phyloP scores from a whole-genome alignment of 2,113 vertebrate species.

The Tylochromis polylepis region DNA sequence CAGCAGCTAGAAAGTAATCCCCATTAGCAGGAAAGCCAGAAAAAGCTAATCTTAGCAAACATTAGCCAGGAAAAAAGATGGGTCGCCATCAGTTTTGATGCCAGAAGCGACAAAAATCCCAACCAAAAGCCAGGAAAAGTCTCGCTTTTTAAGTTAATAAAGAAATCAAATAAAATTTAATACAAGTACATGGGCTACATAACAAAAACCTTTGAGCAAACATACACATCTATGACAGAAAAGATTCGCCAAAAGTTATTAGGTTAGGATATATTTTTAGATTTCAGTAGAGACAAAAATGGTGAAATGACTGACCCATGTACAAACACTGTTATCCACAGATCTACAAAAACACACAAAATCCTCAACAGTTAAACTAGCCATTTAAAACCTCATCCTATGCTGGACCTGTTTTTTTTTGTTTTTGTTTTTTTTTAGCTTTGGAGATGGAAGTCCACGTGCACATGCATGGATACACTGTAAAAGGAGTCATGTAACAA shows the following conservation, averaged over 20 bases:
- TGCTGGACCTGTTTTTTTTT: conserved; percentile 7
- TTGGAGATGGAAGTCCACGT: conserved; percentile 10
- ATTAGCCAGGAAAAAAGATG: neutral
- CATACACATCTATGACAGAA: neutral
- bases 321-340: neutral
- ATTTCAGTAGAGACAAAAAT: neutral
- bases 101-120: neutral
- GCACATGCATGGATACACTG: neutral
- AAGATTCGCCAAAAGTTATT: neutral
- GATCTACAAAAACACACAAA: neutral
- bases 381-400: neutral
- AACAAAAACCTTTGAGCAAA: neutral
- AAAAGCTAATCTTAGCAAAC: neutral
- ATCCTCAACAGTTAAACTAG: conserved; percentile 7
- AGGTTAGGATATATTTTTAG: neutral
- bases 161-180: neutral
- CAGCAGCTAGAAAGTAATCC: neutral
- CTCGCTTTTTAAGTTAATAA: neutral
- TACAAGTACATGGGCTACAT: neutral
- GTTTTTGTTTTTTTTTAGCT: neutral
- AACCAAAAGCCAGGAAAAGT: neutral
- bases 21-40: neutral
- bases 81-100: neutral
- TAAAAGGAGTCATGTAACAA: conserved; percentile 44
- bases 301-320: neutral